Percentiles rank a stretch among this genome's conserved stretches.
Evolutionary conservation across 2,888 invertebrate species (phyloP).

Genomic region (Nephrocerus scutellatus): DNA sequence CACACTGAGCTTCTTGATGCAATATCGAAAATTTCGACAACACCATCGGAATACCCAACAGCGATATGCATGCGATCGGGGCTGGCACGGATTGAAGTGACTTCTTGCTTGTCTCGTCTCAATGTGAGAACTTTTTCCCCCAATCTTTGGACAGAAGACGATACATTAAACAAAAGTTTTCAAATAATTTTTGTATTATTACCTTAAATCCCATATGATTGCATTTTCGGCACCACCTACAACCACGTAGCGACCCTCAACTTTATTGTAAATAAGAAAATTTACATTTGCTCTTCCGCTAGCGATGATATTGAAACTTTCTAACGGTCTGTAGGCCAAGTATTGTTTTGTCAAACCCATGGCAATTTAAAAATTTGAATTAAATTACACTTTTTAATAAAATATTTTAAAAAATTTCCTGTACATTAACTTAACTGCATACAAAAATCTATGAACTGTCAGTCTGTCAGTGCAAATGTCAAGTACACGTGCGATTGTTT

Average conservation of each 20-base stretch:
- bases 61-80: constrained; percentile 75
- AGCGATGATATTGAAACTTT: constrained; percentile 82
- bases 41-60: constrained; percentile 87
- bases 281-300: constrained; percentile 71
- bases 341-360: constrained; percentile 95
- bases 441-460: too few species aligned
- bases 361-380: too few species aligned
- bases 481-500: too few species aligned
- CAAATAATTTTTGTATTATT: constrained; percentile 49
- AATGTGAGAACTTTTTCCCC: constrained; percentile 64
- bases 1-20: constrained; percentile 58
- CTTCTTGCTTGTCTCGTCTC: constrained; percentile 72
- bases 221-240: constrained; percentile 93
- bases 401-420: too few species aligned
- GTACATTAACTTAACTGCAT: too few species aligned
- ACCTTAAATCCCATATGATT: constrained; percentile 86
- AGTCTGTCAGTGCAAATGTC: too few species aligned
- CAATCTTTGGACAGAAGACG: constrained; percentile 30
- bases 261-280: constrained; percentile 69
- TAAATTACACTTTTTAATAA: too few species aligned
- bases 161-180: background rate
- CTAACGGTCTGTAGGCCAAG: constrained; percentile 75
- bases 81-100: constrained; percentile 67
- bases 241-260: constrained; percentile 77
- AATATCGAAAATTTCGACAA: constrained; percentile 75